Evolutionary conservation across 2,113 vertebrate species (phyloP).

Genomic region (Hirundichthys speculiger): DNA sequence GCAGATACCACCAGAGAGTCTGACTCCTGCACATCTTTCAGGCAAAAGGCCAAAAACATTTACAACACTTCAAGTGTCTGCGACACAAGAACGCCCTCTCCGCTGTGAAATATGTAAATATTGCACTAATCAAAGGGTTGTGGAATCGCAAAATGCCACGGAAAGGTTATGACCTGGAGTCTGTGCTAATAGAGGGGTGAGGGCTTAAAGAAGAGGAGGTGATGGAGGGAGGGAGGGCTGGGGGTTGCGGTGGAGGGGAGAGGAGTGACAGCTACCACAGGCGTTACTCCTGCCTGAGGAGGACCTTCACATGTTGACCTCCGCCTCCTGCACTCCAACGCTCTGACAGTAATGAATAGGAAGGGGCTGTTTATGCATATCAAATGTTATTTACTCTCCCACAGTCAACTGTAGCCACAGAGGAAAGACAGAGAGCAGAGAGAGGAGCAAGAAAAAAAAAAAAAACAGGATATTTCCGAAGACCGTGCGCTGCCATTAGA

Average conservation of each 20-base stretch:
- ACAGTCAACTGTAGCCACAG: conserved; percentile 79
- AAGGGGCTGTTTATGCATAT: conserved; percentile 89
- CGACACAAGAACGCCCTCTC: conserved; percentile 83
- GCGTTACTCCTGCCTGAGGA: conserved; percentile 89
- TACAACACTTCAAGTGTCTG: conserved; percentile 90
- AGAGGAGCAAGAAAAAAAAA: conserved; percentile 14
- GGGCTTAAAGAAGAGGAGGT: conserved; percentile 19
- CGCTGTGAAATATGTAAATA: conserved; percentile 93
- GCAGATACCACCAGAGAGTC: conserved; percentile 63
- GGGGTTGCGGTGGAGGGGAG: conserved; percentile 46
- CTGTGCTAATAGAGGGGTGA: conserved; percentile 86
- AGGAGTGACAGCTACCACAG: conserved; percentile 94
- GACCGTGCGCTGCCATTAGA: conserved; percentile 72
- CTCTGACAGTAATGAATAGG: conserved; percentile 93
- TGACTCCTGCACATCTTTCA: conserved; percentile 77
- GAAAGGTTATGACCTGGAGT: conserved; percentile 92
- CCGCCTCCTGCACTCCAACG: conserved; percentile 88
- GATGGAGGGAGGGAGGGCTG: conserved; percentile 45
- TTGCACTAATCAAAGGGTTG: conserved; percentile 93
- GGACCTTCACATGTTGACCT: conserved; percentile 94
- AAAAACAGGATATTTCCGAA: conserved; percentile 65
- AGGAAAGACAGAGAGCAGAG: conserved; percentile 56
- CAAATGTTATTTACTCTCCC: conserved; percentile 92
- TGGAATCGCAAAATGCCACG: conserved; percentile 92
- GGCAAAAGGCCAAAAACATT: conserved; percentile 95